Evolutionary conservation across 2,888 invertebrate species (phyloP), one percentile per base, ranked within the genome.

Genomic region (Helleia helle): DNA sequence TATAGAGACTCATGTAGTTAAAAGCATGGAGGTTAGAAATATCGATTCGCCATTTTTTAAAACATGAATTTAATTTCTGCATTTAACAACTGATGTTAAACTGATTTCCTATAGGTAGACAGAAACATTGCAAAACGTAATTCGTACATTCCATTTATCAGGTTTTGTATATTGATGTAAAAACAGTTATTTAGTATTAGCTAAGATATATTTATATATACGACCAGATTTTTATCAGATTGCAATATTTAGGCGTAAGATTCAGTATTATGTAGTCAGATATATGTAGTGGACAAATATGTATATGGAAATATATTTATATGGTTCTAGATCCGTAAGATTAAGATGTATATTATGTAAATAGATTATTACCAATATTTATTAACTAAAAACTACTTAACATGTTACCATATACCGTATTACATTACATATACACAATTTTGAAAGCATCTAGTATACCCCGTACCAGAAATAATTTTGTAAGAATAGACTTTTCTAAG

Each of bases 151-250:
- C 76, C 73, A 69, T 59, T 55, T 50, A 51, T 56, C 53, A 52
- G 55, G 59, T 49, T 59, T 54, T 80, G 74, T 80, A 76, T 59
- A 80, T 73, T 73, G 65, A 59, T 77, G 72, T 80, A 79, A 60
- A 80, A 73, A 51, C 51, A 52, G 62, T 59, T 61, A 59, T 57
- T 59, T 44, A 43, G 31, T 52, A 62, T 62, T 68, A 69, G 58
- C 54, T 68, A 63, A 62, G 58, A 45, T 49, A 44, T 51, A 30
- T 64, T 71, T 76, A 75, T n/a, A n/a, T 72, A 69, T 76, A 65
- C 74, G 79, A 79, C 72, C 81, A 84, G 79, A 83, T 80, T 81
- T 34, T 77, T 83, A 84, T 83, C 74, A 77, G 68, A 80, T 75
- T 76, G 84, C 84, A 84, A 84, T 84, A 84, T 83, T 65, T 81